Evolutionary conservation across 2,888 invertebrate species (phyloP).

Genomic region (Polydrusus cervinus): DNA sequence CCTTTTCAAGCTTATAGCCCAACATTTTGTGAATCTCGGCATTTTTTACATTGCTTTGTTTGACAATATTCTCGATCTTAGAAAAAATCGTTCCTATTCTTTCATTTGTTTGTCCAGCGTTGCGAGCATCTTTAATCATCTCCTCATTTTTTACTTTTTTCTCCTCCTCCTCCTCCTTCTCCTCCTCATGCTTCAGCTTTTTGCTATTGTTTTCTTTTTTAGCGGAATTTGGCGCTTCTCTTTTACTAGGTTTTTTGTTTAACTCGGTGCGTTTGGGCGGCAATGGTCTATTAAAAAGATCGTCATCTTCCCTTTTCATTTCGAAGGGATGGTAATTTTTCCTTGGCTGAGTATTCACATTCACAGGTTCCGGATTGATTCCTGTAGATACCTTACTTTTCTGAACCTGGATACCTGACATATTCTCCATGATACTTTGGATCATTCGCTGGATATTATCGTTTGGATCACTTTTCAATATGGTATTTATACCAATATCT

Average conservation of each 20-base stretch:
- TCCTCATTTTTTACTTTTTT: not conserved
- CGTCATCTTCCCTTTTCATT: not conserved
- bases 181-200: slow-evolving; percentile 31
- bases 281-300: slow-evolving; percentile 12
- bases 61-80: slow-evolving; percentile 46
- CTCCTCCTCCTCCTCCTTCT: slow-evolving; percentile 8
- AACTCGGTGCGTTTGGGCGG: not conserved
- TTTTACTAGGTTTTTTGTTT: slow-evolving; percentile 4
- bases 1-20: not conserved
- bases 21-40: slow-evolving; percentile 35
- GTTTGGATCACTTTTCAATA: not conserved
- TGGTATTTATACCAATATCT: slow-evolving; percentile 31
- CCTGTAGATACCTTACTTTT: not conserved
- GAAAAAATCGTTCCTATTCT: slow-evolving; percentile 32
- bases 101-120: not conserved
- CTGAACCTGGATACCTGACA: slow-evolving; percentile 1
- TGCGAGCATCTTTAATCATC: not conserved
- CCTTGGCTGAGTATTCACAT: not conserved
- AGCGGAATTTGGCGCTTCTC: not conserved
- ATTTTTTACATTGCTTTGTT: slow-evolving; percentile 31
- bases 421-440: slow-evolving; percentile 26
- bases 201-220: slow-evolving; percentile 20
- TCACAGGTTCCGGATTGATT: not conserved
- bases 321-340: not conserved
- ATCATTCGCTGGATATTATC: not conserved